phyloP scores from a whole-genome alignment of 92 coral and sea anemone species.

The Ricordea florida region DNA sequence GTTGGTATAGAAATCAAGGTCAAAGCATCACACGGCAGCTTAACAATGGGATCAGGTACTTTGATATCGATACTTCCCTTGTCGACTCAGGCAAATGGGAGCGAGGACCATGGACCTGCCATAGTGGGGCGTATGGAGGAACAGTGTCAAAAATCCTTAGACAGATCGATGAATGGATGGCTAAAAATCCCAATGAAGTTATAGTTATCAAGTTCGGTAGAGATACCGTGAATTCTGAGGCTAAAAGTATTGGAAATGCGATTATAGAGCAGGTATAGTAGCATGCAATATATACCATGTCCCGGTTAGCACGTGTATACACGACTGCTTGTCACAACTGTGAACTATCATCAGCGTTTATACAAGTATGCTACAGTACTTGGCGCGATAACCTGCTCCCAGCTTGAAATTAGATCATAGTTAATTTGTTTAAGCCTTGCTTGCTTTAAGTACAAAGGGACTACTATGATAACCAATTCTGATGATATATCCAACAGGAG shows the following conservation, averaged over 20 bases:
- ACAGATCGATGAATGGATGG: conserved; percentile 63
- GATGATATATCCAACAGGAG: no score
- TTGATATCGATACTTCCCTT: conserved; percentile 70
- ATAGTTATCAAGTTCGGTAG: conserved; percentile 53
- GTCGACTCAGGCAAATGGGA: conserved; percentile 18
- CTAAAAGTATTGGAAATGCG: conserved; percentile 21
- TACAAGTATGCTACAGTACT: no score
- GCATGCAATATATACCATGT: no score
- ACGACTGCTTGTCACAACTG: no score
- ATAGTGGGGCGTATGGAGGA: conserved; percentile 51
- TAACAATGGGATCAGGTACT: conserved; percentile 59
- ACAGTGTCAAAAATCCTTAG: conserved; percentile 35
- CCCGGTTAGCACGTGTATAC: no score
- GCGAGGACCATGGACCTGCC: conserved; percentile 51
- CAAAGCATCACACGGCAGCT: conserved; percentile 51
- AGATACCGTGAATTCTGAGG: conserved; percentile 14
- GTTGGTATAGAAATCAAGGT: conserved; percentile 57
- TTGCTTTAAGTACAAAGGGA: no score
- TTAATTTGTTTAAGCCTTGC: no score
- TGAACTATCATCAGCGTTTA: no score
- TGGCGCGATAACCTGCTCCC: no score
- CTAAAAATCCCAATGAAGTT: conserved; percentile 50
- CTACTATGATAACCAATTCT: no score
- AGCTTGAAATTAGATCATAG: no score
- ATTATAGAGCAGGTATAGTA: conserved; percentile 19